Evolutionary conservation across 2,113 vertebrate species (phyloP).

Genomic region (Antennarius striatus): DNA sequence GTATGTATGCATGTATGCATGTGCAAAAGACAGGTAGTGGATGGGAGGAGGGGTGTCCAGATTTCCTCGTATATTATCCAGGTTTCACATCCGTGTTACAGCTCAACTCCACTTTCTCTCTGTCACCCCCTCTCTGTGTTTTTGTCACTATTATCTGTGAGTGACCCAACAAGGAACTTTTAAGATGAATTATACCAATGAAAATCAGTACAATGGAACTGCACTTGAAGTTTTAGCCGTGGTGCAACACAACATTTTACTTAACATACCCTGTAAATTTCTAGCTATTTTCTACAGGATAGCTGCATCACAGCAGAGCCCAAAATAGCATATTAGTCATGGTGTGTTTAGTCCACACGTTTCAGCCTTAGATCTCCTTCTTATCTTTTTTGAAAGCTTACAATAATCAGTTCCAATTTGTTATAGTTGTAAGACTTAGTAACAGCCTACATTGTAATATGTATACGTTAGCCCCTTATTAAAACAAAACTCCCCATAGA

Average conservation of each 20-base stretch:
- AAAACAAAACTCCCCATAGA: too few species aligned
- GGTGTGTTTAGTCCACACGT: neutral
- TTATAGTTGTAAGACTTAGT: too few species aligned
- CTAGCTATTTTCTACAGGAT: neutral
- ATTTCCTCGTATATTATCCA: constrained; percentile 16
- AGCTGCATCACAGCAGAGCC: neutral
- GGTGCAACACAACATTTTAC: neutral
- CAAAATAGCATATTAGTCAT: neutral
- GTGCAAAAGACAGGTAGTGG: neutral
- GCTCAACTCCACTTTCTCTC: neutral
- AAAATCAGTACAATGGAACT: constrained; percentile 8
- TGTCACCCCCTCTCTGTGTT: neutral
- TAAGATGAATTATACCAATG: constrained; percentile 30
- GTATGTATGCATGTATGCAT: neutral
- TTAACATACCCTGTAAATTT: constrained; percentile 22
- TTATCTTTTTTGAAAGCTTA: too few species aligned
- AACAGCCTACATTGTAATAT: too few species aligned
- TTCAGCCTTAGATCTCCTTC: neutral
- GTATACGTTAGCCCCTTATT: too few species aligned
- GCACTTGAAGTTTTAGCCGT: neutral
- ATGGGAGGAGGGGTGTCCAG: neutral
- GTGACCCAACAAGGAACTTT: constrained; percentile 30
- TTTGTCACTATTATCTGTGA: constrained; percentile 17
- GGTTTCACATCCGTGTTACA: neutral
- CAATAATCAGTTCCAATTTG: too few species aligned